phyloP scores from a whole-genome alignment of 1,140 invertebrate genomes.

The Heliconius hermathena region DNA sequence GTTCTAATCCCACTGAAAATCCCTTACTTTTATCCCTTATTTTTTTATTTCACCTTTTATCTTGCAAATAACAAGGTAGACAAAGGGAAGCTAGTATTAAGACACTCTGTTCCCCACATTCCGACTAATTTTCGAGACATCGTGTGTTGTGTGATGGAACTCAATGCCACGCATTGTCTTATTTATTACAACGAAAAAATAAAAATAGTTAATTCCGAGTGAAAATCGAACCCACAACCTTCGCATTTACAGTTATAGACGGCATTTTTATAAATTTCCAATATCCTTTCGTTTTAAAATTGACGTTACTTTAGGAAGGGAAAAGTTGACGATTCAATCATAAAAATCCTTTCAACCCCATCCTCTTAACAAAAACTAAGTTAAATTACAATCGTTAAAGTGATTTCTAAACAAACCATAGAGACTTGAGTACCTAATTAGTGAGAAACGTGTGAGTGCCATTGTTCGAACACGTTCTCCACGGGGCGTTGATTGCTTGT shows the following conservation, averaged over 20 bases:
- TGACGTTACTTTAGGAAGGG: too few species aligned
- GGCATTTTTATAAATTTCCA: too few species aligned
- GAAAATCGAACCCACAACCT: too few species aligned
- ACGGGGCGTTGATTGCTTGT: background rate
- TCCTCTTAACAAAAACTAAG: background rate
- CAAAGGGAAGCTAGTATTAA: background rate
- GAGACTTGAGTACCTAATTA: slow-evolving; percentile 6
- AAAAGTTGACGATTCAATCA: too few species aligned
- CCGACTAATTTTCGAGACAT: background rate
- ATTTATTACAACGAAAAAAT: too few species aligned
- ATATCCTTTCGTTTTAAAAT: too few species aligned
- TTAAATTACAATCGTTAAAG: slow-evolving; percentile 17
- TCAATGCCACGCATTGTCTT: background rate
- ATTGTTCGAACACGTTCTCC: background rate
- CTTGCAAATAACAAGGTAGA: too few species aligned
- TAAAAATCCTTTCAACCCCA: background rate
- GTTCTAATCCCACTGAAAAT: too few species aligned
- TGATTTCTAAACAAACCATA: slow-evolving; percentile 15
- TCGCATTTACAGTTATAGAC: too few species aligned
- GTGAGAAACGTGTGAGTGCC: background rate
- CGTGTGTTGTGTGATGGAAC: background rate
- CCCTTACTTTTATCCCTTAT: too few species aligned
- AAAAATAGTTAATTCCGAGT: too few species aligned
- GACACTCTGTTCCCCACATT: background rate
- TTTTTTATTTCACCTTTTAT: background rate